phyloP scores from a whole-genome alignment of 2,888 invertebrate genomes.

The Rhimphoctona megacephalus region DNA sequence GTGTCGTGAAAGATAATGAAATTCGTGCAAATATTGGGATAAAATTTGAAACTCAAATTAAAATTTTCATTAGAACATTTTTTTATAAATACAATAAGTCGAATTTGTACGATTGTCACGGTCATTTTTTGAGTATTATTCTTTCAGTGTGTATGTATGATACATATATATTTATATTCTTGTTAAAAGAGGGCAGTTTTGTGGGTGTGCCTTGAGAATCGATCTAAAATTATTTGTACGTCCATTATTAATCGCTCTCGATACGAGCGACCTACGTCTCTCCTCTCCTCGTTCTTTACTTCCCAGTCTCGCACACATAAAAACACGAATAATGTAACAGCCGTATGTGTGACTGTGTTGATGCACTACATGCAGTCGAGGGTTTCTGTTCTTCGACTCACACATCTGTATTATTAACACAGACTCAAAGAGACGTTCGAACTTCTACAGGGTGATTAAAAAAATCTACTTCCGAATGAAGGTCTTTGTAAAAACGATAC shows the following conservation, averaged over 20 bases:
- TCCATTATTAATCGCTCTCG: constrained; percentile 67
- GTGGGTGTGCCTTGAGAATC: constrained; percentile 66
- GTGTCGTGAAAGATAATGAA: too few species aligned
- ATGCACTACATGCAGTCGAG: constrained; percentile 34
- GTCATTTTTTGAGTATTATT: neutral
- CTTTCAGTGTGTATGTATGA: neutral
- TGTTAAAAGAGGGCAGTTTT: constrained; percentile 64
- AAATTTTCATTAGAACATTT: too few species aligned
- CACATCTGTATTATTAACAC: neutral
- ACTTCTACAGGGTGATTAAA: constrained; percentile 23
- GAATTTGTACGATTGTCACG: too few species aligned
- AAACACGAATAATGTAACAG: constrained; percentile 13
- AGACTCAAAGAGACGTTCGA: neutral
- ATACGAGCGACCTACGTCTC: constrained; percentile 58
- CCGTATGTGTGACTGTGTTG: constrained; percentile 23
- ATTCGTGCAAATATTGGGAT: too few species aligned
- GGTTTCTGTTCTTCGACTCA: constrained; percentile 19
- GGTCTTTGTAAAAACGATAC: neutral
- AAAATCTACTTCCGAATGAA: neutral
- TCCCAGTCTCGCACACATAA: constrained; percentile 29
- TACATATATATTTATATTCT: constrained; percentile 27
- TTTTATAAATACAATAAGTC: too few species aligned
- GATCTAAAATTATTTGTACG: constrained; percentile 68
- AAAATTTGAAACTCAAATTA: too few species aligned
- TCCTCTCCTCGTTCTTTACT: constrained; percentile 50